Evolutionary conservation across 2,888 invertebrate genomes (phyloP), one percentile per base, ranked within the genome.

Genomic region (Eristalinus aeneus): DNA sequence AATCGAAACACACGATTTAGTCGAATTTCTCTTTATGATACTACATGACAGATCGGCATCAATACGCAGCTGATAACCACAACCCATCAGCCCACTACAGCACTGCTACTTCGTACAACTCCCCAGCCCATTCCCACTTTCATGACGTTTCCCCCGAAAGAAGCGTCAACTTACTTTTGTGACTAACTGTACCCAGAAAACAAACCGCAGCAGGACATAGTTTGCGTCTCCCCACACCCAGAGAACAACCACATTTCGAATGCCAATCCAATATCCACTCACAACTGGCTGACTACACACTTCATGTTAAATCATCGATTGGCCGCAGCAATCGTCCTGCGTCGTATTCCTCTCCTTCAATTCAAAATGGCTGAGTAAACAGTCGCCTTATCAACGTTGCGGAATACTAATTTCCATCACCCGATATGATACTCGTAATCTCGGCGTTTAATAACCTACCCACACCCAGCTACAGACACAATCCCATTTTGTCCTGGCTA

Each of bases 401-500:
- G 63, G 58, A 58, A 31, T 31, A 67, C 65, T 16, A 60, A 58
- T 56, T 32, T 72, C 9, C 22, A 22, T 46, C 39, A 12, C 20
- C 60, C 16, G 22, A 12, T 22, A 22, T 53, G 67, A 68, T 61
- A 73, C 23, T 11, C 60, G 53, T 79, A 73, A 73, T 78, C 77
- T 64, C 61, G 46, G 72, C 54, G 53, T 69, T 63, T 68, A 16
- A 54, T 64, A 31, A 63, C 27, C 11, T 23, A 10, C 23, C 23
- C 27, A 32, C 63, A 31, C 63, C 16, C 34, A 56, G 31, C 27
- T 4, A 31, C 32, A 61, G 16, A 2, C 61, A 8, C 34, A 34
- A 46, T 46, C 22, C 39, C 65, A 54, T 74, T 63, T 68, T 80
- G 74, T 80, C 80, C 80, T 80, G 80, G 74, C 68, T 68, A 69